Conservation (phyloP, 2,888 invertebrate species). For the Archips crataeganus region DNA sequence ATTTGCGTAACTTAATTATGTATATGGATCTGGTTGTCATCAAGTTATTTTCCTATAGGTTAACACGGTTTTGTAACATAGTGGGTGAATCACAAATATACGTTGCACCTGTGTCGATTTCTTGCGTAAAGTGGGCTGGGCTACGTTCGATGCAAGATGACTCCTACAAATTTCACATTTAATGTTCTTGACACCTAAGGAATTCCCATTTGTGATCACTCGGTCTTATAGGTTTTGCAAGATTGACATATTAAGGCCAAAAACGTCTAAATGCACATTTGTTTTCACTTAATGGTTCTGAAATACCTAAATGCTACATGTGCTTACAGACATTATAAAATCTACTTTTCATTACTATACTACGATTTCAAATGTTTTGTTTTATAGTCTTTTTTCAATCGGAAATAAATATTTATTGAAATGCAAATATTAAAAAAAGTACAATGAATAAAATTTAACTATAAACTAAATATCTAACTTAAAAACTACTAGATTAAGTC, state of each 20-base stretch:
- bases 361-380: too few species aligned
- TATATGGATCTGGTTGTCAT: conserved; percentile 39
- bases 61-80: conserved; percentile 35
- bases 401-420: too few species aligned
- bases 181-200: conserved; percentile 62
- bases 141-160: conserved; percentile 56
- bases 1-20: conserved; percentile 36
- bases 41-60: conserved; percentile 30
- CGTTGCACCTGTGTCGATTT: conserved; percentile 56
- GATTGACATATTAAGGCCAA: not conserved
- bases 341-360: not conserved
- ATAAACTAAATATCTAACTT: too few species aligned
- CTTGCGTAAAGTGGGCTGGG: conserved; percentile 69
- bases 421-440: too few species aligned
- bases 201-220: conserved; percentile 56
- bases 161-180: conserved; percentile 65
- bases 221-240: conserved; percentile 47
- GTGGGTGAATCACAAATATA: conserved; percentile 56
- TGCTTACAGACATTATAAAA: not conserved
- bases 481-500: too few species aligned
- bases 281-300: not conserved
- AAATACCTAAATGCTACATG: not conserved
- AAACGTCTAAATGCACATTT: not conserved
- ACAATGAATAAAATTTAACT: too few species aligned
- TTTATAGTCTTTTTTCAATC: too few species aligned